Evolutionary conservation across 2,888 invertebrate genomes (phyloP).

Genomic region (Cyrtodaria siliqua): DNA sequence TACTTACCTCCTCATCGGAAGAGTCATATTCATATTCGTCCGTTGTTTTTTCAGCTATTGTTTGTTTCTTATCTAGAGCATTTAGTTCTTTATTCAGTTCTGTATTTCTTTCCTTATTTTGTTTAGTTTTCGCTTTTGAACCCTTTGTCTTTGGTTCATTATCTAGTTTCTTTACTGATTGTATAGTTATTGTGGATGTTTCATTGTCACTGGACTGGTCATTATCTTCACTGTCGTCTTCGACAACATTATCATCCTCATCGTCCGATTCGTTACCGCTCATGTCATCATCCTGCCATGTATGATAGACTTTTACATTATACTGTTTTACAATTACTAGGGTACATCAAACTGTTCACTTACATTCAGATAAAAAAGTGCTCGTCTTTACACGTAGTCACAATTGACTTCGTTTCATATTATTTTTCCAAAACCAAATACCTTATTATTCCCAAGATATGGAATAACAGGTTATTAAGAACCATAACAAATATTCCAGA

Average conservation of each 20-base stretch:
- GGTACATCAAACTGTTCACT: too few species aligned
- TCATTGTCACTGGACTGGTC: constrained; percentile 10
- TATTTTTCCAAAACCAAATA: too few species aligned
- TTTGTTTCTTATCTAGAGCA: constrained; percentile 2
- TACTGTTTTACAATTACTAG: too few species aligned
- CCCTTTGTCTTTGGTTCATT: constrained; percentile 26
- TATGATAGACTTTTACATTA: too few species aligned
- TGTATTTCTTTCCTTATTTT: constrained; percentile 30
- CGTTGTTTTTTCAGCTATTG: constrained; percentile 12
- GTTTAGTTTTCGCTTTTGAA: constrained; percentile 38
- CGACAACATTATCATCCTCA: constrained; percentile 41
- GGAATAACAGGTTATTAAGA: too few species aligned
- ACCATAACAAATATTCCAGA: too few species aligned
- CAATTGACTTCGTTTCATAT: too few species aligned
- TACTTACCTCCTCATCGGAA: constrained; percentile 94
- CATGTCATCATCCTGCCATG: constrained; percentile 10
- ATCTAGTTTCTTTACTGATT: constrained; percentile 8
- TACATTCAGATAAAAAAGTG: too few species aligned
- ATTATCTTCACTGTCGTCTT: constrained; percentile 25
- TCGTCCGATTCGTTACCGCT: constrained; percentile 38
- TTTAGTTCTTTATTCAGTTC: constrained; percentile 22
- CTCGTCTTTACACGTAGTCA: too few species aligned
- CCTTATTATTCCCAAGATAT: too few species aligned
- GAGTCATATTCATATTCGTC: constrained; percentile 88
- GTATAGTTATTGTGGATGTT: not conserved